phyloP scores from a whole-genome alignment of 2,113 vertebrate genomes.

The Lagopus leucura region DNA sequence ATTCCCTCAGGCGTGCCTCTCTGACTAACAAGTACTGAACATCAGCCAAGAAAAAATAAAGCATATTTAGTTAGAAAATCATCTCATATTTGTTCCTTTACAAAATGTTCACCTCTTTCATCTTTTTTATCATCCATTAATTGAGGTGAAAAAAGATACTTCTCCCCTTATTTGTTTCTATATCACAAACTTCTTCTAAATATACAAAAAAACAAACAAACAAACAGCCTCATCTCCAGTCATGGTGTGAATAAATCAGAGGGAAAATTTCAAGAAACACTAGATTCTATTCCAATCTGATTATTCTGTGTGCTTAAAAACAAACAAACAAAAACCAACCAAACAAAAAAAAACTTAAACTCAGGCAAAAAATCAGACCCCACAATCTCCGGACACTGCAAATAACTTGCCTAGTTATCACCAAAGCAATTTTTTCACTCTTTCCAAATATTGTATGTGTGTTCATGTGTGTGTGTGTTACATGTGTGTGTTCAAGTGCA shows the following conservation, averaged over 20 bases:
- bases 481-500: not conserved
- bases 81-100: not conserved
- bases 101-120: not conserved
- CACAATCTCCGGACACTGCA: not conserved
- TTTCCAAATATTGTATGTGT: not conserved
- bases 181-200: not conserved
- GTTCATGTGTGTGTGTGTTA: not conserved
- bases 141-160: not conserved
- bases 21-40: not conserved
- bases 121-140: not conserved
- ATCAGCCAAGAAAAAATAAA: not conserved
- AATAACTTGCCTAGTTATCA: not conserved
- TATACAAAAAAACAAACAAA: not conserved
- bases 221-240: not conserved
- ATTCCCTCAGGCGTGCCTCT: not conserved
- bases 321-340: fast-evolving
- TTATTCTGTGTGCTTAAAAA: not conserved
- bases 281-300: not conserved
- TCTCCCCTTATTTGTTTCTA: not conserved
- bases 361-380: not conserved
- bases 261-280: not conserved
- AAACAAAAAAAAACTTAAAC: fast-evolving
- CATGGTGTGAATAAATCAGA: not conserved
- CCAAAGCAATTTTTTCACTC: not conserved
- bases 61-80: not conserved